Base-by-base conservation (phyloP, 2,113 vertebrate species). In the Origma solitaria region DNA sequence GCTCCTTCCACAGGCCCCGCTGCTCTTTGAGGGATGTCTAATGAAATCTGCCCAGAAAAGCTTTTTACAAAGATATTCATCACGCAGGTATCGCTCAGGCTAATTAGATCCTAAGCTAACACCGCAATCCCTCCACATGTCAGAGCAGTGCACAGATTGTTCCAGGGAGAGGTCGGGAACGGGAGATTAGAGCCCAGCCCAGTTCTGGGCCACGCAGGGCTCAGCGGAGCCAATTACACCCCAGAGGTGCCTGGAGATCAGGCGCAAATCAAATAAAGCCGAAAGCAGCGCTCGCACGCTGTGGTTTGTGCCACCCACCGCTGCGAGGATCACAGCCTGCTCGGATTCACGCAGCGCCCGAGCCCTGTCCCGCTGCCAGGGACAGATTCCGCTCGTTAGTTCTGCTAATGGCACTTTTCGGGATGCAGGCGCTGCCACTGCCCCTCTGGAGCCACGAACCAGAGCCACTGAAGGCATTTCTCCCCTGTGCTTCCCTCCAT, bases 221-320 rank as follows among this genome's bases (percentile, higher is more conserved):
- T 84, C 69, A 19, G 69, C 2, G 7, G 65, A 75, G 82, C 88
- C 86, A 90, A 57, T 61, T 68, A 58, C 49, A 45, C 50, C 30
- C 0, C 79, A 72, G 53, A 88, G 90, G n/a, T 3, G 49, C 82
- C 88, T 86, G 73, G 75, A 88, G 86, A 92, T 95, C 86, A 80
- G 71, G 44, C 82, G 66, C 61, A 56, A 72, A 82, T 38, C 75
- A 82, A 90, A 86, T n/a, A 47, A 93, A 90, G 57, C 75, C 71
- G 31, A 79, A 42, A 75, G 70, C 86, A 80, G 70, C 2, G 6
- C 80, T 83, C 61, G n/a, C 71, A 15, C 11, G 2, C 65, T 61
- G 78, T 6, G 85, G 83, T 92, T 95, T 86, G 71, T 86, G 62
- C 83, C 94, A 91, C 83, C 83, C 83, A 90, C 89, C 27, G 80